Percentiles rank a stretch among this genome's conserved stretches.
phyloP scores from a whole-genome alignment of 2,113 vertebrate species.

The Craseonycteris thonglongyai region DNA sequence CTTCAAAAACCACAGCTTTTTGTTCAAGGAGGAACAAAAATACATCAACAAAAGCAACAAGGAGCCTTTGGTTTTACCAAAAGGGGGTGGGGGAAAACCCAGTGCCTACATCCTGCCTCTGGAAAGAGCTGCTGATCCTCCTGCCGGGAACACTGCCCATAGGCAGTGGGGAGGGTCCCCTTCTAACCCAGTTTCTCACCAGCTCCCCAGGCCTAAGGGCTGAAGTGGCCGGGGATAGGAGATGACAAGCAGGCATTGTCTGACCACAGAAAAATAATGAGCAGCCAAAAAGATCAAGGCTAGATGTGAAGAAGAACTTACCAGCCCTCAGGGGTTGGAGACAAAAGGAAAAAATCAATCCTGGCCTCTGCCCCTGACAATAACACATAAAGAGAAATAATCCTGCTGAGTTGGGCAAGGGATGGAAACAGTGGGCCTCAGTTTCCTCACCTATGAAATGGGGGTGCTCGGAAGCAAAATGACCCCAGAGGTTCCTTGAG shows the following conservation, averaged over 20 bases:
- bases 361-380: neutral
- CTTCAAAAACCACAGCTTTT: conserved; percentile 44
- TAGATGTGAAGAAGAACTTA: conserved; percentile 35
- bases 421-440: neutral
- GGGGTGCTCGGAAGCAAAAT: neutral
- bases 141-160: conserved; percentile 37
- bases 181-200: conserved; percentile 8
- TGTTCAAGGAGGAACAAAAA: conserved; percentile 58
- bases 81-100: neutral
- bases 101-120: conserved; percentile 33
- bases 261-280: neutral
- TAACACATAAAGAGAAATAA: neutral
- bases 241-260: conserved; percentile 51
- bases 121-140: neutral
- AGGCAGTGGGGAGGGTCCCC: neutral
- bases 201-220: neutral
- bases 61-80: conserved; percentile 48
- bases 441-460: neutral
- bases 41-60: conserved; percentile 60
- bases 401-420: neutral
- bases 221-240: neutral
- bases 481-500: neutral
- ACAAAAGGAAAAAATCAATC: neutral
- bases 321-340: neutral
- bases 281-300: conserved; percentile 5